Evolutionary conservation across 2,797 vertebrate species (phyloP), one percentile per base, ranked within the genome.

Genomic region (Psittacula derbiana): DNA sequence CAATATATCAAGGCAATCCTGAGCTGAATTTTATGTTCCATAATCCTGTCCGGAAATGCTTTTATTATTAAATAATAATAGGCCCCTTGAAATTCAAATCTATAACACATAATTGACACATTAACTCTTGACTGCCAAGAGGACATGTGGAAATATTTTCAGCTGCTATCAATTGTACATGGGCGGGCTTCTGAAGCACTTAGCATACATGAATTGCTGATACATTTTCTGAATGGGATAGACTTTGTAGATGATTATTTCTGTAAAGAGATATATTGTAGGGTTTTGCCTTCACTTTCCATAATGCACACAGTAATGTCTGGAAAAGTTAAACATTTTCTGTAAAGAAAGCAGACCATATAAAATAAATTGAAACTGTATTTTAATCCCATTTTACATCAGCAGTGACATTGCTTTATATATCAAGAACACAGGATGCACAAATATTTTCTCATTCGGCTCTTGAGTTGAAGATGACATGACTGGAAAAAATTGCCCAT

Each of bases 361-460:
- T 17, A 46, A 80, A 89, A 81, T 46, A 88, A 74, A 88, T 43
- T 16, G n/a, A 72, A 95, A 71, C 11, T 69, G 28, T n/a, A 36
- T 74, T 92, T 93, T 78, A 92, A 89, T 61, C 24, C 28, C 9
- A 4, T 83, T 95, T 91, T 60, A 55, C 44, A 60, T 31, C 25
- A 36, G 25, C 40, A 60, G 11, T 76, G 60, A 49, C 50, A 43
- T 82, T 82, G 58, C 24, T 91, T 94, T 88, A 50, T 78, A 21
- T 78, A 72, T 71, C 27, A 79, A 69, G 79, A 95, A 50, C 30
- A 58, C 1, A 61, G 24, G n/a, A 90, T 86, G n/a, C 46, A 72
- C 69, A 95, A 93, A 79, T 90, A 92, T 80, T 92, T 96, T 92
- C 36, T 88, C 67, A 86, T 91, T 93, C 87, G 69, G 10, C 49